Evolutionary conservation across 2,797 vertebrate genomes (phyloP).

Genomic region (Rhinichthys osculus): DNA sequence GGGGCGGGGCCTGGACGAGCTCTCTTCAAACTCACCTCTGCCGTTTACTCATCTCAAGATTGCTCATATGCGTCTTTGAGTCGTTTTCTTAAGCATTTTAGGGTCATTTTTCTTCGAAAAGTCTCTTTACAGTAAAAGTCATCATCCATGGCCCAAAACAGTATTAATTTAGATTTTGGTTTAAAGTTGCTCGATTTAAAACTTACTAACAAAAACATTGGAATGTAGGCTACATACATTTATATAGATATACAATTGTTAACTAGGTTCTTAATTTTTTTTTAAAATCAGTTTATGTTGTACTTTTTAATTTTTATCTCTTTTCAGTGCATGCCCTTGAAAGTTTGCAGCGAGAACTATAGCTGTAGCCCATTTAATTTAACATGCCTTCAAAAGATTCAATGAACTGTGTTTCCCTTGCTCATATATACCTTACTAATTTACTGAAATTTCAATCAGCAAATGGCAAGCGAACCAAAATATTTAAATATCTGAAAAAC

Average conservation of each 20-base stretch:
- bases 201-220: not conserved
- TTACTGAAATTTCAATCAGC: not conserved
- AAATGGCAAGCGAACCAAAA: not conserved
- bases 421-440: not conserved
- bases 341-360: not conserved
- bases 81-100: not conserved
- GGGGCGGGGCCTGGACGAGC: slow-evolving; percentile 40
- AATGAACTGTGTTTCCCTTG: not conserved
- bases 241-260: not conserved
- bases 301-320: not conserved
- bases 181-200: not conserved
- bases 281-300: not conserved
- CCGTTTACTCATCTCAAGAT: not conserved
- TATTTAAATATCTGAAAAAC: not conserved
- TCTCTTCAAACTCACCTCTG: slow-evolving; percentile 23
- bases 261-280: too few species aligned
- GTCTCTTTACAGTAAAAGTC: too few species aligned
- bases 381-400: not conserved
- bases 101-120: not conserved
- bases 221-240: too few species aligned
- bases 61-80: not conserved
- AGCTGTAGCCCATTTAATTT: not conserved
- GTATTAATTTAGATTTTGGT: not conserved
- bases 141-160: not conserved
- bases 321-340: not conserved